A percentile compares a stretch with the other conserved stretches of the same genome.
These are phyloP conservation scores for Pachydiplax longipennis DNA, from an alignment of 2,888 invertebrate genomes.

Conservation along the genomic window DNA sequence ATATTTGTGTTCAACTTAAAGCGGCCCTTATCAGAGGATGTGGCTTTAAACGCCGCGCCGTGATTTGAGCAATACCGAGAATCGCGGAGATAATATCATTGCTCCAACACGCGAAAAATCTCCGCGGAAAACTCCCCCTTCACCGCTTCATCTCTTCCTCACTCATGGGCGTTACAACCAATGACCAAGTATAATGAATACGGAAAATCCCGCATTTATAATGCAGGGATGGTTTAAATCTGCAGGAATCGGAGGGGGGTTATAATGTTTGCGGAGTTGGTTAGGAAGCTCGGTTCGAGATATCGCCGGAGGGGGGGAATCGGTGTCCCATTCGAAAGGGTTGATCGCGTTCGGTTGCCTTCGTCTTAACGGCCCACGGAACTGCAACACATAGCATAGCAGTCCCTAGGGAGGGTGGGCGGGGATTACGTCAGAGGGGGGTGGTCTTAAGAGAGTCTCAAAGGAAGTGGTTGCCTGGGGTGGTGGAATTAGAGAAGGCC, in stretches of 20 bases:
- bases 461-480: background rate
- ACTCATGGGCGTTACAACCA: too few species aligned
- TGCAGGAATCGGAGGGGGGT: background rate
- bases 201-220: too few species aligned
- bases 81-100: too few species aligned
- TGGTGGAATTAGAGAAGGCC: background rate
- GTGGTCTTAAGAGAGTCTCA: constrained; percentile 4
- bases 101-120: too few species aligned
- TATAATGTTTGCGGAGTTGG: background rate
- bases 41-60: too few species aligned
- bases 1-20: too few species aligned
- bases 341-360: constrained; percentile 35
- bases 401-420: background rate
- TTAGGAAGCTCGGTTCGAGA: background rate
- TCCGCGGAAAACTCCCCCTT: too few species aligned
- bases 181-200: too few species aligned
- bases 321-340: constrained; percentile 21
- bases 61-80: too few species aligned
- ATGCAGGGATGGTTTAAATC: background rate
- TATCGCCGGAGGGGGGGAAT: background rate
- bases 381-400: background rate
- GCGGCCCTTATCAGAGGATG: too few species aligned
- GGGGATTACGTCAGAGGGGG: constrained; percentile 18
- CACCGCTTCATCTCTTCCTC: too few species aligned
- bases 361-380: constrained; percentile 29